These are phyloP conservation scores for Lamproptera curius DNA, from an alignment of 2,888 invertebrate genomes.

Conservation along the genomic window DNA sequence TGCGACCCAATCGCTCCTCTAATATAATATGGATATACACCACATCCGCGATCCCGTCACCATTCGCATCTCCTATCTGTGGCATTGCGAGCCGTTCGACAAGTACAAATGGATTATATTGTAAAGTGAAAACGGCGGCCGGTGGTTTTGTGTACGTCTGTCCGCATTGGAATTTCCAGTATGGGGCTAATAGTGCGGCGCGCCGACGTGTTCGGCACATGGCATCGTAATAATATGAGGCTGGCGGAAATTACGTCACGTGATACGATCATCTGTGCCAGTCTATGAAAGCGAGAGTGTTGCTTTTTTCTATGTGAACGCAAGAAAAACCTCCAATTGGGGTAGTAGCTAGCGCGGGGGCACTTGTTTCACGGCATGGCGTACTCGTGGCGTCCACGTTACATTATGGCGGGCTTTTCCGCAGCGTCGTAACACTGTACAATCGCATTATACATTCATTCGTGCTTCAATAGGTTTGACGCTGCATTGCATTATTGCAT, in stretches of 20 bases:
- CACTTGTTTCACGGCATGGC: slow-evolving; percentile 41
- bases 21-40: slow-evolving; percentile 75
- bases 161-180: slow-evolving; percentile 74
- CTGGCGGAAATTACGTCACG: slow-evolving; percentile 59
- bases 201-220: slow-evolving; percentile 75
- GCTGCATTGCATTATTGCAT: not conserved
- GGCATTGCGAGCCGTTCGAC: slow-evolving; percentile 73
- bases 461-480: not conserved
- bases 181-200: slow-evolving; percentile 61
- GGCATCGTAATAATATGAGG: slow-evolving; percentile 67
- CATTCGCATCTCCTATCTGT: slow-evolving; percentile 71
- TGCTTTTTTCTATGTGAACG: slow-evolving; percentile 34
- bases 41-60: slow-evolving; percentile 69
- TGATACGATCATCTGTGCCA: slow-evolving; percentile 42
- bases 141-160: slow-evolving; percentile 50
- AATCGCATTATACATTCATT: not conserved
- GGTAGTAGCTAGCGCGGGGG: slow-evolving; percentile 29
- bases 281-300: slow-evolving; percentile 50
- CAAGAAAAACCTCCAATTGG: slow-evolving; percentile 27
- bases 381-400: slow-evolving; percentile 70
- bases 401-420: slow-evolving; percentile 61
- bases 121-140: slow-evolving; percentile 61
- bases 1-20: slow-evolving; percentile 62
- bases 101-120: slow-evolving; percentile 77
- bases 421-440: slow-evolving; percentile 24